Percentiles rank a stretch among this genome's conserved stretches.
Evolutionary conservation across 2,113 vertebrate genomes (phyloP).

Genomic region (Microtus pennsylvanicus): DNA sequence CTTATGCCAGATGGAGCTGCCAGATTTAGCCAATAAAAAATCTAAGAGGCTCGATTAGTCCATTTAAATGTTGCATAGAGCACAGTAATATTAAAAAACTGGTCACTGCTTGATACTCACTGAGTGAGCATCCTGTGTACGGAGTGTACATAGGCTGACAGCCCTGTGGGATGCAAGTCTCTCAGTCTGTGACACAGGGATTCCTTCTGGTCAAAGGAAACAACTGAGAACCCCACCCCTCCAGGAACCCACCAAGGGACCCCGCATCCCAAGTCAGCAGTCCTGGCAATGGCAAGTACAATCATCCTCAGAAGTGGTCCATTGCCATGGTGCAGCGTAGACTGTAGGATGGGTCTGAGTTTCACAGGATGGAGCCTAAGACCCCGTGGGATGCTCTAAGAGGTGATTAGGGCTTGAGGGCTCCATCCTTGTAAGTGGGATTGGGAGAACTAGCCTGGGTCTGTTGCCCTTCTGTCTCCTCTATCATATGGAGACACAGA

Average conservation of each 20-base stretch:
- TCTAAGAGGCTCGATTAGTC: neutral
- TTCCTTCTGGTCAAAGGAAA: neutral
- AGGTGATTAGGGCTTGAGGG: neutral
- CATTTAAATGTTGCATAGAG: neutral
- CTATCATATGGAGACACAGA: neutral
- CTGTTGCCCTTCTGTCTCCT: too few relatives aligned
- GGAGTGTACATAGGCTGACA: too few relatives aligned
- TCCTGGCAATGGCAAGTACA: neutral
- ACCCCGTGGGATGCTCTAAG: neutral
- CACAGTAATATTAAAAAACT: neutral
- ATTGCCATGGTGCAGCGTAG: too few relatives aligned
- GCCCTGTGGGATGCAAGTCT: too few relatives aligned
- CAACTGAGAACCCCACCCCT: neutral
- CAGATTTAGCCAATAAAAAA: conserved; percentile 18
- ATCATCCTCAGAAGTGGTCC: neutral
- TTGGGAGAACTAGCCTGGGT: neutral
- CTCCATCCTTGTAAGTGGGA: neutral
- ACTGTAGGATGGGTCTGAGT: too few relatives aligned
- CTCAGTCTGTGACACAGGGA: neutral
- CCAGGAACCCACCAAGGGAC: neutral
- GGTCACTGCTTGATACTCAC: neutral
- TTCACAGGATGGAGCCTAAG: neutral
- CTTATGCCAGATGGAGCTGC: neutral
- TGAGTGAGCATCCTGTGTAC: neutral
- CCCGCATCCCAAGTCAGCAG: neutral